Conservation (phyloP, 1,140 invertebrate genomes). For the Neodiprion pinetum region DNA sequence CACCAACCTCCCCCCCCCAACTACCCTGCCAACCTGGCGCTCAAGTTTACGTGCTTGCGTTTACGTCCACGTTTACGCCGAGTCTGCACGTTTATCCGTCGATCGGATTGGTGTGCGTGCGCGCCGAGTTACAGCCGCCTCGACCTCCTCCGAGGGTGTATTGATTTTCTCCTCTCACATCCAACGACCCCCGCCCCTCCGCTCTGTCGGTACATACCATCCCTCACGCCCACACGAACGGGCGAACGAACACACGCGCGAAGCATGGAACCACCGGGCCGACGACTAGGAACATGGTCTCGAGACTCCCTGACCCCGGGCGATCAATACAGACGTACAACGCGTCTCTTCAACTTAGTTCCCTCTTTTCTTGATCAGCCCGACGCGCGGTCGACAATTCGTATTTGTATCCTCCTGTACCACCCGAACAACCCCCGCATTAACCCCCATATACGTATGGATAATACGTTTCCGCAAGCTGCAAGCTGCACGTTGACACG, state of each 20-base stretch:
- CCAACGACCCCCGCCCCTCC: constrained; percentile 2
- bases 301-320: constrained; percentile 1
- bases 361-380: background rate
- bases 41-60: background rate
- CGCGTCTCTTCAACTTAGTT: background rate
- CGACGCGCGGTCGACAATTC: background rate
- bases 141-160: constrained; percentile 35
- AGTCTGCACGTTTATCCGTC: background rate
- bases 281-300: background rate
- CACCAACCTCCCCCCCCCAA: background rate
- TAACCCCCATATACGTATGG: too few relatives aligned
- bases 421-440: background rate
- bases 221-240: too few relatives aligned
- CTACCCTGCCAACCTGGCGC: background rate
- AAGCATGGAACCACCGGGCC: background rate
- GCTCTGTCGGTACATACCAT: background rate
- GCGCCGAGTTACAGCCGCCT: background rate
- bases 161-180: constrained; percentile 39
- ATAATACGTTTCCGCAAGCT: too few relatives aligned
- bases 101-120: background rate
- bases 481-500: too few relatives aligned
- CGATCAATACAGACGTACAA: background rate
- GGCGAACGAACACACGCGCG: too few relatives aligned
- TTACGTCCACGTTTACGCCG: constrained; percentile 1
- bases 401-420: background rate